Base-by-base conservation (phyloP, 64 coral and sea anemone genomes). In the Actinia equina region DNA sequence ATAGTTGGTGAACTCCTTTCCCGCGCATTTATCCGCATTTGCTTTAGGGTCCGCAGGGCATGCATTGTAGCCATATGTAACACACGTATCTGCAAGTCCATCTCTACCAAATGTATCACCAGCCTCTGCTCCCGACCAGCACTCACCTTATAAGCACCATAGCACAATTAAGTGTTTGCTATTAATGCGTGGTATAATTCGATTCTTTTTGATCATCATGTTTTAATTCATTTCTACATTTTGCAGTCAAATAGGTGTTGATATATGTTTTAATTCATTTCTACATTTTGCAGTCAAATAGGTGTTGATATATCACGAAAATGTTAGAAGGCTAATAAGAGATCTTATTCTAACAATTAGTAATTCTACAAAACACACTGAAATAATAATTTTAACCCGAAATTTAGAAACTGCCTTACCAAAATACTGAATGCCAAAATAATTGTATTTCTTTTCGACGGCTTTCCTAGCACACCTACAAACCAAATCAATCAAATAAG, bases 41-140 rank as follows among this genome's bases (percentile, higher is more conserved):
- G 71, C 69, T 25, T 88, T 83, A 80, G 67, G 70, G 79, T 85
- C 71, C 43, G 54, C 81, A 2, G 61, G 61, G 43, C 91, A 93
- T 26, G 80, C 46, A 43, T 52, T 20, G 78, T 85, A 84, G 20
- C 65, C 63, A 52, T 59, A 76, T 0, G 89, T 89, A 17, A 92
- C 44, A 17, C 94, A 95, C 10, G 61, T 30, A 44, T 88, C 49
- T 63, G 43, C 64, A 18, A 10, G 18, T 37, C 94, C 94, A 6
- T 54, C 80, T 22, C 64, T 80, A 17, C 54, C 61, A 51, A 89
- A 95, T 65, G 87, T 89, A 17, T 87, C 84, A 2, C 65, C 87
- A 27, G 82, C 87, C 9, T 95, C 90, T n/a, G 89, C 30, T 20
- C 90, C 94, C 13, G 90, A 89, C 94, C 94, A 95, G 85, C 94